These are phyloP conservation scores for Trachurus trachurus DNA, from an alignment of 2,797 vertebrate species.

Conservation along the genomic window DNA sequence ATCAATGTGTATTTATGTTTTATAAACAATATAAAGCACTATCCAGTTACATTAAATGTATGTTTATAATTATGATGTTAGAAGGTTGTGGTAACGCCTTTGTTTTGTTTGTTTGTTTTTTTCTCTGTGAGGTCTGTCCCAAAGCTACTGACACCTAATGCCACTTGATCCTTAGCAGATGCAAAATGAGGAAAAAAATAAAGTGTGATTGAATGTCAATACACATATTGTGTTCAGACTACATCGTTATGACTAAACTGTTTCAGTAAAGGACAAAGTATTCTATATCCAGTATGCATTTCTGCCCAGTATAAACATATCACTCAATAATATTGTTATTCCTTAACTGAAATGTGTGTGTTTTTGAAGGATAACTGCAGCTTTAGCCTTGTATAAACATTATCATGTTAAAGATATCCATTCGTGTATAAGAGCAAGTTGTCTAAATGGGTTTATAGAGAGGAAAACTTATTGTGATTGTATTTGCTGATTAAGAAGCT, in stretches of 20 bases:
- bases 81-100: slow-evolving; percentile 74
- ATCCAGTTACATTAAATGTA: slow-evolving; percentile 82
- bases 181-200: slow-evolving; percentile 48
- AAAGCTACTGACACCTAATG: slow-evolving; percentile 82
- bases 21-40: slow-evolving; percentile 85
- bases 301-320: slow-evolving; percentile 61
- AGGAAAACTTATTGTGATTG: slow-evolving; percentile 56
- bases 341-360: slow-evolving; percentile 49
- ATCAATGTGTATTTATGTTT: slow-evolving; percentile 86
- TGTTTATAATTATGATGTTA: slow-evolving; percentile 78
- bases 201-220: slow-evolving; percentile 72
- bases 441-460: slow-evolving; percentile 24
- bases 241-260: slow-evolving; percentile 49
- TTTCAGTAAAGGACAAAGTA: slow-evolving; percentile 60
- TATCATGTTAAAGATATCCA: slow-evolving; percentile 32
- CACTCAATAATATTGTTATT: slow-evolving; percentile 36
- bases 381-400: slow-evolving; percentile 46
- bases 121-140: slow-evolving; percentile 85
- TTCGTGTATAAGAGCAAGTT: slow-evolving; percentile 57
- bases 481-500: slow-evolving; percentile 69
- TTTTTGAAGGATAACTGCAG: slow-evolving; percentile 58
- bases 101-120: slow-evolving; percentile 75
- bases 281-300: slow-evolving; percentile 49
- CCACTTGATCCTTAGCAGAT: slow-evolving; percentile 60
- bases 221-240: slow-evolving; percentile 64